phyloP scores from a whole-genome alignment of 2,797 vertebrate genomes.

The Lepus townsendii region DNA sequence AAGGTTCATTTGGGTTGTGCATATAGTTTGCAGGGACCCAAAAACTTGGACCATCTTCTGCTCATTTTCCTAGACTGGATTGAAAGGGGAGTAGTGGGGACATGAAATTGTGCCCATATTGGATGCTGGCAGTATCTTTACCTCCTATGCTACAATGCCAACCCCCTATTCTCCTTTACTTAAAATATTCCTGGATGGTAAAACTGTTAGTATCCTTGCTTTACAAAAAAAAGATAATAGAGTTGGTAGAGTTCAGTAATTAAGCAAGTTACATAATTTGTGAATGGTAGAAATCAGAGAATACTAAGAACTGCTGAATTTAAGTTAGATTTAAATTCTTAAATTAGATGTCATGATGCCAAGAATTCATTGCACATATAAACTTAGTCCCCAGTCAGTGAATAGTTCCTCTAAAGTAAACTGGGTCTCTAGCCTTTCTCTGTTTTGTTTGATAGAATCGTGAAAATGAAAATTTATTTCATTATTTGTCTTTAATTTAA shows the following conservation, averaged over 20 bases:
- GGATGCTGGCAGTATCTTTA: too few species aligned
- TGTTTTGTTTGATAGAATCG: neutral
- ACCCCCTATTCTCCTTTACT: neutral
- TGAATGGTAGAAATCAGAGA: neutral
- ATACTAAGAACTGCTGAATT: neutral
- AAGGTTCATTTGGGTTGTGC: too few species aligned
- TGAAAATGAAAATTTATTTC: neutral
- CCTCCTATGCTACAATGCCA: neutral
- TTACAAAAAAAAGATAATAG: slow-evolving; percentile 1
- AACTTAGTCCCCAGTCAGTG: neutral
- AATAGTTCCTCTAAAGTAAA: neutral
- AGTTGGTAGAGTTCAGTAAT: slow-evolving; percentile 5
- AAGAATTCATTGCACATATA: neutral
- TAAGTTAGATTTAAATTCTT: neutral
- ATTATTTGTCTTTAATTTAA: neutral
- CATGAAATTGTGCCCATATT: too few species aligned
- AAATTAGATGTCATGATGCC: neutral
- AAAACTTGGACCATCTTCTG: too few species aligned
- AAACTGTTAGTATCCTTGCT: neutral
- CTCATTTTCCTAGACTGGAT: too few species aligned
- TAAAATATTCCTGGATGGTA: neutral
- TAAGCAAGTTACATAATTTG: slow-evolving; percentile 20
- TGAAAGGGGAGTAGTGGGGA: too few species aligned
- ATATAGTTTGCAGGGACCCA: too few species aligned
- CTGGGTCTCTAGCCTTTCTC: neutral